Conservation (phyloP, 2,113 vertebrate species). For the Lanius collurio region DNA sequence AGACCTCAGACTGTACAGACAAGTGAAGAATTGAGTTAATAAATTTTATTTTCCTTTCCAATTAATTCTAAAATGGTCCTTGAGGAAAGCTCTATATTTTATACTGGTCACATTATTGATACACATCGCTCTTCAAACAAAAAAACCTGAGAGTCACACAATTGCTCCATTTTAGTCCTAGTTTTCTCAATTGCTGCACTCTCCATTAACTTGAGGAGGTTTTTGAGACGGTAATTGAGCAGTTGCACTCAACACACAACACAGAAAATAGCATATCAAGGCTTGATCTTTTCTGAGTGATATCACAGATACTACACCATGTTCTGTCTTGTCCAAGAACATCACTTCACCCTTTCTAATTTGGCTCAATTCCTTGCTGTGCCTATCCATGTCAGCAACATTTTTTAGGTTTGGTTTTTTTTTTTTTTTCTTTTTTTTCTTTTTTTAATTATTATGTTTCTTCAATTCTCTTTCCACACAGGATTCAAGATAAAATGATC, state of each 20-base stretch:
- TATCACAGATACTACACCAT: background rate
- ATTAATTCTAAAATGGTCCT: background rate
- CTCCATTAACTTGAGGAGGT: background rate
- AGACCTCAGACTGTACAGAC: background rate
- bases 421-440: background rate
- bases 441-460: no score
- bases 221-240: background rate
- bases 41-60: background rate
- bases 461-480: background rate
- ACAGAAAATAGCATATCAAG: background rate
- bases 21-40: background rate
- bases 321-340: conserved; percentile 27
- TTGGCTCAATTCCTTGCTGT: background rate
- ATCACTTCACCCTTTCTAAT: background rate
- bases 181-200: background rate
- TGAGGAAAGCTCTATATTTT: background rate
- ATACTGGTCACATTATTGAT: background rate
- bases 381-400: background rate
- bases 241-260: background rate
- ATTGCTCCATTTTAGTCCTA: background rate
- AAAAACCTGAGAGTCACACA: background rate
- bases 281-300: background rate
- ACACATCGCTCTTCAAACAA: background rate
- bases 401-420: background rate
- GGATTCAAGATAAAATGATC: background rate